These are phyloP conservation scores for Drosophila micromelanica DNA, from an alignment of 1,140 invertebrate genomes.

Conservation along the genomic window DNA sequence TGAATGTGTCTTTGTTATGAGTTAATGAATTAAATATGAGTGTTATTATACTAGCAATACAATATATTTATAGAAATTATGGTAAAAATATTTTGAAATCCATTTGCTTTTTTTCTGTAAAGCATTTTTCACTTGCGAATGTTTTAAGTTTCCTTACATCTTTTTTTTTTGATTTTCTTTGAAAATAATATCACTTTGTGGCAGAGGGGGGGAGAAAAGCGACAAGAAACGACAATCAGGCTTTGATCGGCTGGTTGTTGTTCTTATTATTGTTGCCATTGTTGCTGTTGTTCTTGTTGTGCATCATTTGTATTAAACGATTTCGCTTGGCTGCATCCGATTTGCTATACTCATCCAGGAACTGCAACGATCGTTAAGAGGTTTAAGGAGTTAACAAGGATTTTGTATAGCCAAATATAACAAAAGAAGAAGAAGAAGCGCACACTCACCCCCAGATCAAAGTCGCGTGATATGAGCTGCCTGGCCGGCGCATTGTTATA, in stretches of 20 bases:
- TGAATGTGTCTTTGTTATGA: conserved; percentile 35
- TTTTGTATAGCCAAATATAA: background rate
- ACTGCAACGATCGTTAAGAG: conserved; percentile 78
- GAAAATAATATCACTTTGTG: conserved; percentile 79
- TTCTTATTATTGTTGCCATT: conserved; percentile 15
- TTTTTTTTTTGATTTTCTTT: conserved; percentile 62
- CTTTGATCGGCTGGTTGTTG: conserved; percentile 13
- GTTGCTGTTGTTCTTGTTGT: conserved; percentile 44
- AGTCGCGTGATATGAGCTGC: conserved; percentile 70
- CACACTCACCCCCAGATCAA: conserved; percentile 74
- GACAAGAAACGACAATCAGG: background rate
- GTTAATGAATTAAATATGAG: conserved; percentile 37
- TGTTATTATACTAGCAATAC: conserved; percentile 26
- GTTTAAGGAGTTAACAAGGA: conserved; percentile 10
- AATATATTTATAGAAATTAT: conserved; percentile 50
- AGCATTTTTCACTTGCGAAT: conserved; percentile 50
- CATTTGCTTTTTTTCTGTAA: conserved; percentile 1
- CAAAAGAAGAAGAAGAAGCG: background rate
- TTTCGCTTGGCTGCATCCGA: conserved; percentile 87
- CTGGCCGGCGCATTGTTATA: conserved; percentile 70
- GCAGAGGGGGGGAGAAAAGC: conserved; percentile 11
- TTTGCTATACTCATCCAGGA: conserved; percentile 88
- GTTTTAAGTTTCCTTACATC: conserved; percentile 62
- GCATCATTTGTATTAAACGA: conserved; percentile 85
- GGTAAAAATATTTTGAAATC: conserved; percentile 58